Base-by-base conservation (phyloP, 2,888 invertebrate species). In the Phyllotreta cruciferae region DNA sequence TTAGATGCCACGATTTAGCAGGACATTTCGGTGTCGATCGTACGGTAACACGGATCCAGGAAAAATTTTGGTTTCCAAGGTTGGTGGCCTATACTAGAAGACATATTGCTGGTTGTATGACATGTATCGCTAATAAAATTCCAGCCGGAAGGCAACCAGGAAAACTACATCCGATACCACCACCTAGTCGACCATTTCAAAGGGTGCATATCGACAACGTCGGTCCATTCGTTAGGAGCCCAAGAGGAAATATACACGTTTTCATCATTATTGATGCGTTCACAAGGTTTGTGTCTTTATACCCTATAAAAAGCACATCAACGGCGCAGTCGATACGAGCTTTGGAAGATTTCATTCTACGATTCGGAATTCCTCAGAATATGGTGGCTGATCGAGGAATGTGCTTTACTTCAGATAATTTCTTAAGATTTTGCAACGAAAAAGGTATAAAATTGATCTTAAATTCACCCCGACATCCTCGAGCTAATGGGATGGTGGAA, bases 341-440 rank as follows among this genome's bases (percentile, higher is more conserved):
- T 34, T 52, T 24, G 56, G 42, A 66, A 41, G 47, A 69, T 0
- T 64, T 73, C 45, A 62, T 70, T 0, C 42, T 65, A n/a, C 42
- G 24, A 7, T 72, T 44, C 47, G 72, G 73, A 6, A 60, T 66
- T 3, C 71, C 71, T 2, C 37, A 37, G 6, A 56, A 63, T 36
- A 66, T 72, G 9, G 65, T 74, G 6, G 65, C 60, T 42, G 74
- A 74, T 49, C 60, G 71, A 8, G 62, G 64, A 14, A 62, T 47
- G 8, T 53, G 45, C 9, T 67, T 65, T 54, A 65, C 56, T 0
- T 41, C 42, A 8, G 9, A 11, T 9, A 49, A 45, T 11, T 56
- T 56, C 36, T 6, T 37, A 0, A n/a, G 3, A 6, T 61, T 57
- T 54, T 49, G 57, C 34, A 68, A 69, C 1, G 72, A 62, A 6